A percentile compares a stretch with the other conserved stretches of the same genome.
These are phyloP conservation scores for Gnatocerus cornutus DNA, from an alignment of 2,888 invertebrate genomes.

Conservation along the genomic window DNA sequence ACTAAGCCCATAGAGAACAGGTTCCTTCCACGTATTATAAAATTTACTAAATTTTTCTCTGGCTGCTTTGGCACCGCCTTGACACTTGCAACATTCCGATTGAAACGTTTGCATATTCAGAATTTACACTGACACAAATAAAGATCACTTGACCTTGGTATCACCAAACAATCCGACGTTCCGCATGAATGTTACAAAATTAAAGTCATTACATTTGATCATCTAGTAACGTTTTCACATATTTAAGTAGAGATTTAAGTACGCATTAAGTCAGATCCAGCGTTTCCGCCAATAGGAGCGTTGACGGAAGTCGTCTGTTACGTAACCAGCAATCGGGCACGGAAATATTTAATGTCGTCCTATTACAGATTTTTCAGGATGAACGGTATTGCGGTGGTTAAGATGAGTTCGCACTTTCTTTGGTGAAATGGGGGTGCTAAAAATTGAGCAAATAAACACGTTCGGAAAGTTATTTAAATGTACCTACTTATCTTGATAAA, in stretches of 20 bases:
- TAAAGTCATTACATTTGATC: neutral
- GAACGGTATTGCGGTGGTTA: neutral
- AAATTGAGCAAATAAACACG: conserved; percentile 17
- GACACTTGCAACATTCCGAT: conserved; percentile 15
- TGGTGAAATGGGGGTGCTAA: conserved; percentile 4
- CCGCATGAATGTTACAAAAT: conserved; percentile 1
- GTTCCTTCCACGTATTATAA: no score
- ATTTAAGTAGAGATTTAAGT: neutral
- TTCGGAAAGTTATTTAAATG: conserved; percentile 1
- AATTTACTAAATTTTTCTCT: no score
- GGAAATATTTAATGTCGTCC: conserved; percentile 23
- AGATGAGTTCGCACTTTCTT: conserved; percentile 15
- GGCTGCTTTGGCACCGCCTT: neutral
- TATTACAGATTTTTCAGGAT: conserved; percentile 17
- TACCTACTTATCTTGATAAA: conserved; percentile 17
- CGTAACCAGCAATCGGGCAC: conserved; percentile 12
- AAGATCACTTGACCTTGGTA: conserved; percentile 16
- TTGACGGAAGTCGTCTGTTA: conserved; percentile 31
- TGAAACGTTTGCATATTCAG: conserved; percentile 20
- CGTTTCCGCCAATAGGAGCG: conserved; percentile 5
- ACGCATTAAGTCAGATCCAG: neutral
- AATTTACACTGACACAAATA: conserved; percentile 26
- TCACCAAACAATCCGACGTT: conserved; percentile 2
- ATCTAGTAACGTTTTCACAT: conserved; percentile 1
- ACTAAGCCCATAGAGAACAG: no score